Evolutionary conservation across 2,113 vertebrate species (phyloP).

Genomic region (Capreolus pygargus): DNA sequence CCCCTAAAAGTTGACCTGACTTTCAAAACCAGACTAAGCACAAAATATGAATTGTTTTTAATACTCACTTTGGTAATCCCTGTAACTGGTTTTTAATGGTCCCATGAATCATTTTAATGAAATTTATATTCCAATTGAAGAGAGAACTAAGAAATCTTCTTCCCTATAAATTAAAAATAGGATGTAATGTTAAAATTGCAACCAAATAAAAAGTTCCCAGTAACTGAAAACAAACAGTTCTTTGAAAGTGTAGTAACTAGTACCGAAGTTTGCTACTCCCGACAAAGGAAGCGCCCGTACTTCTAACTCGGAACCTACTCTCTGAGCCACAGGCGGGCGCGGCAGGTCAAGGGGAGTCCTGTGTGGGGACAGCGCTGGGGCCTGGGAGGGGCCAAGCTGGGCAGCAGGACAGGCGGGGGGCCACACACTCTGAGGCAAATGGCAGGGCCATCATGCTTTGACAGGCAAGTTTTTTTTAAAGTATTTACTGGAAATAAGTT

Average conservation of each 20-base stretch:
- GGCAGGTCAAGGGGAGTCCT: too few species aligned
- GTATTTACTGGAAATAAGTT: background rate
- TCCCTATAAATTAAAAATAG: conserved; percentile 82
- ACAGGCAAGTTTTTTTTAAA: background rate
- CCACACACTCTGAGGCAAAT: background rate
- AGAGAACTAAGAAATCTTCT: conserved; percentile 95
- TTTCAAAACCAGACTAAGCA: conserved; percentile 32
- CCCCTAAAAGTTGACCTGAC: background rate
- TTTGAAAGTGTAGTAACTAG: background rate
- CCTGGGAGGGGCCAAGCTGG: background rate
- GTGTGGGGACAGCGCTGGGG: too few species aligned
- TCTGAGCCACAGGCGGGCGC: rapidly evolving
- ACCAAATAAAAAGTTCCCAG: background rate
- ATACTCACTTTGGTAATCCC: conserved; percentile 89
- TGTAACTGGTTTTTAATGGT: conserved; percentile 95
- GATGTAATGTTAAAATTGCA: background rate
- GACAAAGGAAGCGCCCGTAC: background rate
- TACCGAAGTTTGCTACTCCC: too few species aligned
- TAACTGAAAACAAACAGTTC: background rate
- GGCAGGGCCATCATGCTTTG: background rate
- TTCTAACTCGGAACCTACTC: rapidly evolving
- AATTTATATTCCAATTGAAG: conserved; percentile 91
- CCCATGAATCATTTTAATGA: conserved; percentile 93
- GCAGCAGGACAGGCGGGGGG: background rate
- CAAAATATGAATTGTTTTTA: conserved; percentile 39